phyloP scores from a whole-genome alignment of 2,888 invertebrate species.

The Catocala fraxini region DNA sequence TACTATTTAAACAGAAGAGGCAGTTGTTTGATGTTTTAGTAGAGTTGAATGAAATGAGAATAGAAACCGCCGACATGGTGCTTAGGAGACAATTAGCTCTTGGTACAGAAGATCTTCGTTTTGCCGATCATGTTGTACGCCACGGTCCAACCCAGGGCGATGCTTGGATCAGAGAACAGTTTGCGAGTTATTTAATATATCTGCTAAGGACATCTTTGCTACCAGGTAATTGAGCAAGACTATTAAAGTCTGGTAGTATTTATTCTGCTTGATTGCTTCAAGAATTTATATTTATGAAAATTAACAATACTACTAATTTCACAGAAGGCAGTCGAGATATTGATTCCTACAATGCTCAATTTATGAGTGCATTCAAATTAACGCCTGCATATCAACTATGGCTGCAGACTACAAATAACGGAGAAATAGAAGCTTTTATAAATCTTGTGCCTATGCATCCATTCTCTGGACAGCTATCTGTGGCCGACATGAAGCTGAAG shows the following conservation, averaged over 20 bases:
- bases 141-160: conserved; percentile 94
- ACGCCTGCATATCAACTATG: conserved; percentile 97
- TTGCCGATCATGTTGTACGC: conserved; percentile 97
- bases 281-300: no score
- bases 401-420: conserved; percentile 88
- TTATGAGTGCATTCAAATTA: conserved; percentile 94
- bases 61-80: conserved; percentile 94
- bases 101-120: conserved; percentile 97
- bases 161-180: conserved; percentile 98
- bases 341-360: conserved; percentile 95
- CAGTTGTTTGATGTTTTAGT: conserved; percentile 97
- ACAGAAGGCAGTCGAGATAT: conserved; percentile 93
- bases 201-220: conserved; percentile 93
- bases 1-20: conserved; percentile 98
- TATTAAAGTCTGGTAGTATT: no score
- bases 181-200: conserved; percentile 94
- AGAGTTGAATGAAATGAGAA: conserved; percentile 94
- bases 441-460: conserved; percentile 95
- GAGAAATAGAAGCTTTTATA: conserved; percentile 90
- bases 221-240: conserved; percentile 83
- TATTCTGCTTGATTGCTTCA: neutral
- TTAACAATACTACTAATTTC: conserved; percentile 39
- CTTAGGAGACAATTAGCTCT: conserved; percentile 94
- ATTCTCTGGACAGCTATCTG: conserved; percentile 97
- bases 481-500: conserved; percentile 97